phyloP scores from a whole-genome alignment of 30 jellyfish, hydroid and myxozoan species.

The Nemopilema nomurai region DNA sequence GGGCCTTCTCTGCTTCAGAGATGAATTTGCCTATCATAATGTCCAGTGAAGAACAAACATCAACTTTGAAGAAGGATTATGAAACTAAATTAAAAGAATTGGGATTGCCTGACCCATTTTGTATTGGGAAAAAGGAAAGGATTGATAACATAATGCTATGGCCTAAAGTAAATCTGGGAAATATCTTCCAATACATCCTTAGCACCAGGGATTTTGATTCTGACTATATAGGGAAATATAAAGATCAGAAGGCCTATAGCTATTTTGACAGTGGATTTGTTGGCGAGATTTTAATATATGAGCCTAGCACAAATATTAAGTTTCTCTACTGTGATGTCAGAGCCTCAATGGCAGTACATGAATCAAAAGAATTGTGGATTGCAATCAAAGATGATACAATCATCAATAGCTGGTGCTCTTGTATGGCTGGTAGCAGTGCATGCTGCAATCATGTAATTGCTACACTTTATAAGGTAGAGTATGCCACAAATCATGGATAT shows the following conservation, averaged over 20 bases:
- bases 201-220: conserved; percentile 7
- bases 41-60: conserved; percentile 29
- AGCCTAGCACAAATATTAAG: not conserved
- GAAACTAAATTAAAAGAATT: not conserved
- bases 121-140: conserved; percentile 14
- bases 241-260: conserved; percentile 68
- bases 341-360: not conserved
- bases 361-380: not conserved
- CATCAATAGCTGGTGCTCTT: conserved; percentile 27
- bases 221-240: conserved; percentile 62
- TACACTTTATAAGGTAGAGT: conserved; percentile 32
- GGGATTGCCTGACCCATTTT: conserved; percentile 36
- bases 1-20: conserved; percentile 42
- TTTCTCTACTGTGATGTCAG: not conserved
- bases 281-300: conserved; percentile 14
- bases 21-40: conserved; percentile 7
- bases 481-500: conserved; percentile 22
- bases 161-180: conserved; percentile 54
- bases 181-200: conserved; percentile 41
- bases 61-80: not conserved
- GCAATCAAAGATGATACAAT: conserved; percentile 8
- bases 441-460: conserved; percentile 62
- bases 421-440: conserved; percentile 48
- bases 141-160: conserved; percentile 29
- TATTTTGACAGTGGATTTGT: conserved; percentile 71